Evolutionary conservation across 2,888 invertebrate genomes (phyloP).

Genomic region (Ichneumoninae sp.): DNA sequence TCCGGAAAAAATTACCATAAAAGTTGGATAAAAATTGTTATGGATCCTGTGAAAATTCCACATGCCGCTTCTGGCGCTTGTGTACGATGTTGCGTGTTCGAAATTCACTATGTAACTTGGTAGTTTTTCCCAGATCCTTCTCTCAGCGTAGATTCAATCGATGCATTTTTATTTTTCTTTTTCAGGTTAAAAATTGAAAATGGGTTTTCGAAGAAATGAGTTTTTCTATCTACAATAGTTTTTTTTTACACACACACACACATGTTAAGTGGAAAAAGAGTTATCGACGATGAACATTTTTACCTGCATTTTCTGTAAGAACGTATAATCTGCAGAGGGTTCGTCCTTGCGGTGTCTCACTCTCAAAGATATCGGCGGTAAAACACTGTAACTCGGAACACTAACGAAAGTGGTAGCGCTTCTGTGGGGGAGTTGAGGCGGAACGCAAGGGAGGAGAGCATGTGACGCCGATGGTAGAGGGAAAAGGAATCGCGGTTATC

Average conservation of each 20-base stretch:
- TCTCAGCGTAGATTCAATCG: neutral
- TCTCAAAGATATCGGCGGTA: neutral
- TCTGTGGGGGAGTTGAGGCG: neutral
- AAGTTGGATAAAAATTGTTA: no score
- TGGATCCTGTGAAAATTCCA: no score
- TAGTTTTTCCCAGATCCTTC: no score
- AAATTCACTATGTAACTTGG: no score
- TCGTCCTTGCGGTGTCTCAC: neutral
- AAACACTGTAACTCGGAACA: constrained; percentile 24
- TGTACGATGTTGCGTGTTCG: no score
- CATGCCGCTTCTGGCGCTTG: no score
- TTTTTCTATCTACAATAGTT: neutral
- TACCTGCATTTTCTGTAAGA: neutral
- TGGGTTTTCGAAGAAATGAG: no score
- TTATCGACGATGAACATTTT: neutral
- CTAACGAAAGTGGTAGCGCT: constrained; percentile 24
- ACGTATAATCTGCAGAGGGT: neutral
- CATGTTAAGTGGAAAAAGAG: neutral
- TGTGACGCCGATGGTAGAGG: constrained; percentile 35
- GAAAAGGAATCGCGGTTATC: constrained; percentile 64
- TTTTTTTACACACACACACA: no score
- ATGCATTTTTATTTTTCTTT: neutral
- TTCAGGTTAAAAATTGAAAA: neutral
- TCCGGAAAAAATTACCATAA: no score
- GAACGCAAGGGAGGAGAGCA: constrained; percentile 24